Conservation (phyloP, 2,888 invertebrate genomes). For the Brenthis ino region DNA sequence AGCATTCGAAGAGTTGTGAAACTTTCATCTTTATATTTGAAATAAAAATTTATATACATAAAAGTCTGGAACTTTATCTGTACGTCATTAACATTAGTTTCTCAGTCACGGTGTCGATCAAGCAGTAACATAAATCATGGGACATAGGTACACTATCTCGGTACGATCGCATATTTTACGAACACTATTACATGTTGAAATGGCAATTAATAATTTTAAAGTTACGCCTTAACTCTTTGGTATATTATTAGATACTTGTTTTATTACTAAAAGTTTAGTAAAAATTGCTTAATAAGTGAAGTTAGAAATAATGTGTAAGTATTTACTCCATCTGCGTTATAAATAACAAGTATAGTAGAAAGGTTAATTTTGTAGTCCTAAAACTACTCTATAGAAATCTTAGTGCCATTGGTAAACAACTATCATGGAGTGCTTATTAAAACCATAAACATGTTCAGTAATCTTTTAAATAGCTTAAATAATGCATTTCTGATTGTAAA, state of each 20-base stretch:
- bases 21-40: slow-evolving; percentile 10
- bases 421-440: slow-evolving; percentile 10
- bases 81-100: slow-evolving; percentile 10
- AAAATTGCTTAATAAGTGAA: neutral
- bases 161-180: neutral
- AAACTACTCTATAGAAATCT: slow-evolving; percentile 12
- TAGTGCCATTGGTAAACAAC: neutral
- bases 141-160: neutral
- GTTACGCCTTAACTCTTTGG: too few relatives aligned
- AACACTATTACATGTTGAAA: neutral
- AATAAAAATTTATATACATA: slow-evolving; percentile 19
- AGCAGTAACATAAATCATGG: slow-evolving; percentile 9
- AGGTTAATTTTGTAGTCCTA: slow-evolving; percentile 12
- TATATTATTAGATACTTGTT: too few relatives aligned
- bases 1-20: neutral
- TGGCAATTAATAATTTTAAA: neutral
- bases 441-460: slow-evolving; percentile 8
- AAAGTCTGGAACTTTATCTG: slow-evolving; percentile 13
- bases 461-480: slow-evolving; percentile 43
- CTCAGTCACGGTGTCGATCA: slow-evolving; percentile 7
- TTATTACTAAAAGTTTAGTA: neutral
- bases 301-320: neutral
- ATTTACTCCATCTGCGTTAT: neutral
- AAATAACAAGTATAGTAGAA: slow-evolving; percentile 2
- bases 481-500: slow-evolving; percentile 54